Conservation (phyloP, 23 tunicate species). For the Halocynthia roretzi region DNA sequence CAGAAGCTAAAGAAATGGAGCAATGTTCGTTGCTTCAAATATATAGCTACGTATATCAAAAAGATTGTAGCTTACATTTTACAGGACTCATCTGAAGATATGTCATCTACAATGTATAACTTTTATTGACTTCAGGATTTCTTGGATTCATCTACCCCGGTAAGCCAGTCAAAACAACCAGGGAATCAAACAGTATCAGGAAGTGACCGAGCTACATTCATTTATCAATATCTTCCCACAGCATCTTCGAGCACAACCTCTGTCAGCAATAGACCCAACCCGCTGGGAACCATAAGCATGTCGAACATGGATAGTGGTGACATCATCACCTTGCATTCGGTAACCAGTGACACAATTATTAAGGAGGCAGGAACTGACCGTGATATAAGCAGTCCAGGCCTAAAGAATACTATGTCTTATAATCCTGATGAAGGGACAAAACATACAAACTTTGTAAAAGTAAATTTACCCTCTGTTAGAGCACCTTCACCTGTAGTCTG, state of each 20-base stretch:
- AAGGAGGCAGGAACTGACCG: background rate
- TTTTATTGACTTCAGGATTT: background rate
- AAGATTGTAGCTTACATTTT: no score
- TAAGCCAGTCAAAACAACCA: background rate
- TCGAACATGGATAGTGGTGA: background rate
- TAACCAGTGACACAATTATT: background rate
- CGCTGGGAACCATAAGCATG: background rate
- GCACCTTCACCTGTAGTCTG: no score
- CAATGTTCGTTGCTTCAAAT: no score
- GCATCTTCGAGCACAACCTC: background rate
- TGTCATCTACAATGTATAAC: no score
- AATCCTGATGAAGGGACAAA: no score
- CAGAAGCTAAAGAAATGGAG: no score
- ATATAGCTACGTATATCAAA: no score
- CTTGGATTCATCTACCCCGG: background rate
- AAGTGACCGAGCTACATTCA: slow-evolving; percentile 14
- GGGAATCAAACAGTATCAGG: background rate
- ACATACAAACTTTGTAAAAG: no score
- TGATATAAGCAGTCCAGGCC: no score
- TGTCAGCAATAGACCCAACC: background rate
- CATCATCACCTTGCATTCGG: slow-evolving; percentile 16
- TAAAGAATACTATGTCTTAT: no score
- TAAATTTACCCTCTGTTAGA: no score
- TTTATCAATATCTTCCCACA: slow-evolving; percentile 11
- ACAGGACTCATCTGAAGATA: no score